Evolutionary conservation across 2,888 invertebrate species (phyloP).

Genomic region (Erpobdella octoculata): DNA sequence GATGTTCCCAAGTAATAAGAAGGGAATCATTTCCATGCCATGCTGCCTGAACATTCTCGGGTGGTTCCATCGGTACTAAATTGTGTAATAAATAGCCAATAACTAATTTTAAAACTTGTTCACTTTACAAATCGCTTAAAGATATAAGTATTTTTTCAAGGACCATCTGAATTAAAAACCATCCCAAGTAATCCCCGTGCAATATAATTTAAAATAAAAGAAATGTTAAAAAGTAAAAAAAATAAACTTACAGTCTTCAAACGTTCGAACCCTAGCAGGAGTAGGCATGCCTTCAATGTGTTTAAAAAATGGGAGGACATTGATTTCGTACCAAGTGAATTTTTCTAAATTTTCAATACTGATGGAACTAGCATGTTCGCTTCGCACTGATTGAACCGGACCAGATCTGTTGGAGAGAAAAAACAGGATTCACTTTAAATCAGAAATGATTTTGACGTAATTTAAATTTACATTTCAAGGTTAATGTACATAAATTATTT

Average conservation of each 20-base stretch:
- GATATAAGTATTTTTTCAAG: too few species aligned
- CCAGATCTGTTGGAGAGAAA: too few species aligned
- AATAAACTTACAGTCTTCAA: conserved; percentile 62
- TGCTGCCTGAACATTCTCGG: conserved; percentile 24
- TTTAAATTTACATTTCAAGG: too few species aligned
- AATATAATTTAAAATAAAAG: not conserved
- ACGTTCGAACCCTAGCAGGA: conserved; percentile 69
- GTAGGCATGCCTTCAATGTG: conserved; percentile 80
- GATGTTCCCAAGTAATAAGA: conserved; percentile 29
- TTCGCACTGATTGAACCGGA: not conserved
- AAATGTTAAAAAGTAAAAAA: not conserved
- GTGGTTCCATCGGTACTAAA: conserved; percentile 27
- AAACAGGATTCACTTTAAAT: too few species aligned
- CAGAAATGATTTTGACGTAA: too few species aligned
- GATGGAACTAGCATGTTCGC: conserved; percentile 1
- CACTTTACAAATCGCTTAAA: too few species aligned
- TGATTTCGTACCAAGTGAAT: conserved; percentile 82
- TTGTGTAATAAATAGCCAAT: not conserved
- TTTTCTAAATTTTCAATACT: conserved; percentile 59
- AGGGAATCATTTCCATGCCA: conserved; percentile 29
- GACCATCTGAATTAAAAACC: not conserved
- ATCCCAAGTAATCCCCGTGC: not conserved
- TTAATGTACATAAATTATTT: too few species aligned
- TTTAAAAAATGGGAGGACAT: conserved; percentile 81
- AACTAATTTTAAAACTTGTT: too few species aligned